Evolutionary conservation across 2,888 invertebrate species (phyloP), one percentile per base, ranked within the genome.

Genomic region (Neoaliturus tenellus): DNA sequence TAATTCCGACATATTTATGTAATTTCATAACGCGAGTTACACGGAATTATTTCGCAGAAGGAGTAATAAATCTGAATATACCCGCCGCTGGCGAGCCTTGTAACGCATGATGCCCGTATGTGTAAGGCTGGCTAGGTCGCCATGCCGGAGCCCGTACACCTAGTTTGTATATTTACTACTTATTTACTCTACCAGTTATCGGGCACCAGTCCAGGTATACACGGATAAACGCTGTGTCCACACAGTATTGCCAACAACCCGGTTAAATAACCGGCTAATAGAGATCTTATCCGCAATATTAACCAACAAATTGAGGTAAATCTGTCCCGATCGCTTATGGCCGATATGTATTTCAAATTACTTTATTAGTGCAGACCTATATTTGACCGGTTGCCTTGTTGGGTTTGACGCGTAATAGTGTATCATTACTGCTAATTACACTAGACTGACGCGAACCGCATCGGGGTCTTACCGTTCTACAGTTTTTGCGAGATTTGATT

Each of bases 301-400:
- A 62, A 69, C 73, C 44, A 25, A 75, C 73, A 75, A 44, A 44
- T 75, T 75, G 41, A 44, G 73, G 41, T 75, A 75, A 44, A 20
- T 31, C 67, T 31, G 69, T 58, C 69, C 12, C 12, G 25, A 20
- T 3, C 20, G 31, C 5, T 75, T 75, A 75, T 44, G n/a, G 12
- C 14, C 28, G 44, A 28, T 44, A 28, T 75, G 17, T 44, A 75
- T 75, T 75, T 75, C 73, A 44, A 75, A 75, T 75, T 75, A 75
- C 44, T 75, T 48, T 75, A 75, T 44, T 75, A 44, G 28, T 31
- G 14, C 25, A 62, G 62, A 35, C 39, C 71, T 71, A 35, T 71
- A 39, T 71, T 39, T 35, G 71, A 71, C 71, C 41, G 20, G 41
- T 71, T 71, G 35, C 71, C 41, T n/a, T 71, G 41, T 71, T 71